Evolutionary conservation across 2,797 vertebrate genomes (phyloP).

Genomic region (Mormyrus proboscirostris): DNA sequence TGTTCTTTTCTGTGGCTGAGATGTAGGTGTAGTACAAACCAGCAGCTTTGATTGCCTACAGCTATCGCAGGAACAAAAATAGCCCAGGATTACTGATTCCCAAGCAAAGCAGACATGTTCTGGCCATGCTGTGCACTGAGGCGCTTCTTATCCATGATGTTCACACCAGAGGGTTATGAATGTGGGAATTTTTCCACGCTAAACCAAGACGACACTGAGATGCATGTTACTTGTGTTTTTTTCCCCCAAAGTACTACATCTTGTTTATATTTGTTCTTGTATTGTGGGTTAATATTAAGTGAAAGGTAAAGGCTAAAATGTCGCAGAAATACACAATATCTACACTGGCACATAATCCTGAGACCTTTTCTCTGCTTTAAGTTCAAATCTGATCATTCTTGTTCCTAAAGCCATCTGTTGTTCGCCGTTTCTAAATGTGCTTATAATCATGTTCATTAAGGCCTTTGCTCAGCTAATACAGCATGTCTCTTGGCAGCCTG

Average conservation of each 20-base stretch:
- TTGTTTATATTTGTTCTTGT: background rate
- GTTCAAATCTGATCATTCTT: conserved; percentile 42
- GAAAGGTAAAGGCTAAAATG: background rate
- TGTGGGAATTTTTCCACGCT: background rate
- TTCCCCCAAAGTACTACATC: background rate
- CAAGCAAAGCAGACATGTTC: background rate
- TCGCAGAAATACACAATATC: background rate
- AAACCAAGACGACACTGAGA: background rate
- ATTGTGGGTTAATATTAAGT: background rate
- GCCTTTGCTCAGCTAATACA: conserved; percentile 47
- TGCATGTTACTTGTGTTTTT: background rate
- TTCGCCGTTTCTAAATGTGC: conserved; percentile 45
- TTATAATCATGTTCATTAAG: conserved; percentile 58
- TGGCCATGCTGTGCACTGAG: background rate
- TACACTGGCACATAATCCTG: background rate
- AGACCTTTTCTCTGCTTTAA: conserved; percentile 25
- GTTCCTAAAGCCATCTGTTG: conserved; percentile 41
- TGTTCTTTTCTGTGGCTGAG: background rate
- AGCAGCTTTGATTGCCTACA: background rate
- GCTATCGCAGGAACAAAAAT: background rate
- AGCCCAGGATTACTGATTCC: background rate
- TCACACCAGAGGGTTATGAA: background rate
- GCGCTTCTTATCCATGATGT: background rate
- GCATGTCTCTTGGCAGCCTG: conserved; percentile 55
- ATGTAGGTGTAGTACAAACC: background rate